Evolutionary conservation across 2,797 vertebrate species (phyloP), one percentile per base, ranked within the genome.

Genomic region (Enteromius argenteus): DNA sequence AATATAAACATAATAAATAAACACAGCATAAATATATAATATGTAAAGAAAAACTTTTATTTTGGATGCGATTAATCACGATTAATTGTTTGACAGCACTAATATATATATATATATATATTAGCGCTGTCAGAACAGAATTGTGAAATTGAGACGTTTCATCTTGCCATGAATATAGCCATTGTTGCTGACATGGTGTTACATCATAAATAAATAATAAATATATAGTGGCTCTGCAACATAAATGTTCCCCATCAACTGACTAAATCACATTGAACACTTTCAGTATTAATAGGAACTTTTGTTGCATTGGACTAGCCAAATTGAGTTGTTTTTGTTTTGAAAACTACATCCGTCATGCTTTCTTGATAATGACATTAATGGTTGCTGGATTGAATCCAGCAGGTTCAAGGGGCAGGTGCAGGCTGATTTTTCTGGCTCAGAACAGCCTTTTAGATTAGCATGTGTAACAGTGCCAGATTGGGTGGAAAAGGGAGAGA

Each of bases 381-480:
- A 1, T 53, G 30, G 10, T 53, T 53, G 17, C 32, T 58, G 51
- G 32, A 75, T 23, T n/a, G 11, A 75, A 75, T 39, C 21, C 6
- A 58, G 32, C 51, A 58, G 66, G 66, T 68, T 68, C 66, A 68
- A 68, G 66, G 32, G 35, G 64, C 64, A 67, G 64, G 64, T 67
- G 64, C 17, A 0, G 64, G 19, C 72, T n/a, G 19, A 32, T 56
- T 74, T 68, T 74, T 37, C 46, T 56, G 19, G 21, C 32, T 75
- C 11, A n/a, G 5, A 35, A 14, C 17, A 32, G 71, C 62, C 62
- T 64, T 64, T 64, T 51, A 74, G 2, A 64, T 32, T 32, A 32
- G 62, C 62, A n/a, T 14, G 17, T 35, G 71, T 73, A 51, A 35
- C 71, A 21, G 9, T 30, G 44, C 44, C 44, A 72, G 46, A 74